Evolutionary conservation across 2,797 vertebrate species (phyloP).

Genomic region (Balearica regulorum): DNA sequence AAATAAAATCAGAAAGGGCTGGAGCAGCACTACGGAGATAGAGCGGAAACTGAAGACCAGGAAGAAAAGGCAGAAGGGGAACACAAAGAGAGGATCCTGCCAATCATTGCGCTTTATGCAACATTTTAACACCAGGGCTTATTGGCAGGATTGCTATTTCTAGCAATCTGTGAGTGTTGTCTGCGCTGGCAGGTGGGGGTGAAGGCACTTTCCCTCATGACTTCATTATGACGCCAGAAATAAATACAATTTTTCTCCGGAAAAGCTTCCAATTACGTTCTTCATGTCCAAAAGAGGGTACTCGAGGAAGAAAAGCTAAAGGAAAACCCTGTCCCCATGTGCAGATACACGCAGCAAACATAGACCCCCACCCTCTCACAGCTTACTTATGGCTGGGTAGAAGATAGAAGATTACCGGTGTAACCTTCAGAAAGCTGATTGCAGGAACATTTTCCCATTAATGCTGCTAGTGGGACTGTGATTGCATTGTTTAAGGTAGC

Average conservation of each 20-base stretch:
- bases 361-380: not conserved
- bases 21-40: not conserved
- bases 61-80: not conserved
- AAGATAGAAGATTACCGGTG: not conserved
- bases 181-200: not conserved
- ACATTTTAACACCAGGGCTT: not conserved
- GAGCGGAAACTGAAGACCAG: not conserved
- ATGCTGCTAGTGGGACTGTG: not conserved
- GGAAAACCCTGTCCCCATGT: not conserved
- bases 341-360: not conserved
- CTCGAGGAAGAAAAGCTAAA: not conserved
- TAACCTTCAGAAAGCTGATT: not conserved
- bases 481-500: not conserved
- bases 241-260: not conserved
- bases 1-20: constrained; percentile 50
- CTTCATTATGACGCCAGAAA: not conserved
- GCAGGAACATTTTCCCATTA: not conserved
- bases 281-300: not conserved
- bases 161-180: not conserved
- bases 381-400: not conserved
- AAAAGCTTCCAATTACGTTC: not conserved
- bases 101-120: not conserved
- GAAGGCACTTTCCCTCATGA: not conserved
- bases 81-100: not conserved
- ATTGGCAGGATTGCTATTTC: not conserved